Percentiles rank a stretch among this genome's conserved stretches.
Evolutionary conservation across 35 echinoderm and acorn worm species (phyloP).

Genomic region (Lytechinus variegatus): DNA sequence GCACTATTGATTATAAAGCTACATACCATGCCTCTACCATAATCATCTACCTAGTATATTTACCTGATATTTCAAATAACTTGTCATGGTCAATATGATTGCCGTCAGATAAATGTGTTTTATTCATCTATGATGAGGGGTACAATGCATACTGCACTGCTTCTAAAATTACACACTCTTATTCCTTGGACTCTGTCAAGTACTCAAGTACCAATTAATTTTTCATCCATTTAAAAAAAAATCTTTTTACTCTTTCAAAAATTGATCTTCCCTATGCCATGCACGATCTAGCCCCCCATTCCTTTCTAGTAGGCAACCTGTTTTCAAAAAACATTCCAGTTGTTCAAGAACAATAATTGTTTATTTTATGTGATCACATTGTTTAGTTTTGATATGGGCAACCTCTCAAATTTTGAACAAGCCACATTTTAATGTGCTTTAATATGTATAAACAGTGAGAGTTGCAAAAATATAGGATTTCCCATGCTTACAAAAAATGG

Average conservation of each 20-base stretch:
- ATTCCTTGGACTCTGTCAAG: neutral
- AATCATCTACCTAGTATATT: neutral
- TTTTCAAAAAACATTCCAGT: slow-evolving; percentile 20
- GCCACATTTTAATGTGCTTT: slow-evolving; percentile 3
- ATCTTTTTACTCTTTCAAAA: neutral
- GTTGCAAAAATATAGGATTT: neutral
- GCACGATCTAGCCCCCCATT: neutral
- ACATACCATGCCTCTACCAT: neutral
- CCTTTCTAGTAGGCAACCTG: neutral
- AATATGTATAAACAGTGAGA: slow-evolving; percentile 14
- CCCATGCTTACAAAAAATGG: neutral
- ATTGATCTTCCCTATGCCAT: neutral
- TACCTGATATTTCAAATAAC: neutral
- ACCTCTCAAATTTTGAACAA: neutral
- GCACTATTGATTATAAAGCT: neutral
- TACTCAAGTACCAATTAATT: slow-evolving; percentile 32
- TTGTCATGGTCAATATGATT: neutral
- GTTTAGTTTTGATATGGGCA: neutral
- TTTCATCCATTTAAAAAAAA: neutral
- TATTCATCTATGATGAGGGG: slow-evolving; percentile 26
- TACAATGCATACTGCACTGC: slow-evolving; percentile 37
- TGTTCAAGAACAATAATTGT: slow-evolving; percentile 30
- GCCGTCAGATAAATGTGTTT: slow-evolving; percentile 20
- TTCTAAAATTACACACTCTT: slow-evolving; percentile 44
- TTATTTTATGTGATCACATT: neutral